phyloP scores from a whole-genome alignment of 2,888 invertebrate genomes.

The Agonum fuliginosum region DNA sequence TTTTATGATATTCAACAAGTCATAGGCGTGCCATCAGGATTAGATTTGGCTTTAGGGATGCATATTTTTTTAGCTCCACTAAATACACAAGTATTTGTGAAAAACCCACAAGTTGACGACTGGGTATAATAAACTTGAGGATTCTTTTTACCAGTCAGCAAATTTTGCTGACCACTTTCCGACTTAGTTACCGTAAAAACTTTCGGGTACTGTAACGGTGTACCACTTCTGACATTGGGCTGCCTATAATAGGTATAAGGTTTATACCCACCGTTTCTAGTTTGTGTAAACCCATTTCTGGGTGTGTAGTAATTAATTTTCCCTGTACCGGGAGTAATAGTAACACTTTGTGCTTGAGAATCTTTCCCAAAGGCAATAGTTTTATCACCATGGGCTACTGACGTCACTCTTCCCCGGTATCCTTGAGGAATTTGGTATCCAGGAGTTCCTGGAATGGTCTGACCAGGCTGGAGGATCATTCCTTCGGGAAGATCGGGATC shows the following conservation, averaged over 20 bases:
- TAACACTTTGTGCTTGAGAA: constrained; percentile 82
- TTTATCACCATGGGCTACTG: constrained; percentile 78
- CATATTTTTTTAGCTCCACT: constrained; percentile 88
- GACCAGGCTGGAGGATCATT: constrained; percentile 79
- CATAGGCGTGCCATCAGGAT: constrained; percentile 84
- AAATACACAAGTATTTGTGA: constrained; percentile 89
- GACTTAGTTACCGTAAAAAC: constrained; percentile 89
- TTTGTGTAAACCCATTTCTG: constrained; percentile 68
- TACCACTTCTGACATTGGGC: constrained; percentile 69
- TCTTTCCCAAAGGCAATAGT: constrained; percentile 78
- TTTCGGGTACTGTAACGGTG: constrained; percentile 75
- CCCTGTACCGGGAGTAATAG: constrained; percentile 69
- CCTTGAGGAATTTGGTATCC: constrained; percentile 82
- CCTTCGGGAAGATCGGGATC: constrained; percentile 74
- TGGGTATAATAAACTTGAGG: constrained; percentile 89
- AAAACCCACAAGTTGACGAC: constrained; percentile 90
- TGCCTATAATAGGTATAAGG: constrained; percentile 69
- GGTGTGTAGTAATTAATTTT: constrained; percentile 69
- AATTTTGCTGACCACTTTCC: constrained; percentile 80
- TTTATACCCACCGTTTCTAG: constrained; percentile 67
- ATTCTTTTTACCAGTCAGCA: constrained; percentile 80
- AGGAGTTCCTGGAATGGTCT: constrained; percentile 80
- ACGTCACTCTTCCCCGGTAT: constrained; percentile 80
- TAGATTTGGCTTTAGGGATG: constrained; percentile 85
- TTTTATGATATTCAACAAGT: constrained; percentile 72